A percentile compares a stretch with the other conserved stretches of the same genome.
phyloP scores from a whole-genome alignment of 2,888 invertebrate species.

The Heteropelma amictum region DNA sequence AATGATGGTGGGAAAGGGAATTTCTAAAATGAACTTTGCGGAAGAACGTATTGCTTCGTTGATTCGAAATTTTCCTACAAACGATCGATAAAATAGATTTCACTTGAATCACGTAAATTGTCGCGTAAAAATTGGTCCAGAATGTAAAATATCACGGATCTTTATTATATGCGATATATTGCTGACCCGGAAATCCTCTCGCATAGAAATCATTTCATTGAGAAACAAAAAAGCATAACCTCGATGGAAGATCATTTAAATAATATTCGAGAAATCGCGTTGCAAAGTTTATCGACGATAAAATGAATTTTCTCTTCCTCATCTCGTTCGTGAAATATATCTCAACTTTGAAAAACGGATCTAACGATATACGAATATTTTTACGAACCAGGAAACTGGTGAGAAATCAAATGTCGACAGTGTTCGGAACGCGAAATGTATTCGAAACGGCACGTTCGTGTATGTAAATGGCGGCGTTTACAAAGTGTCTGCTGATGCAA shows the following conservation, averaged over 20 bases:
- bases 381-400: background rate
- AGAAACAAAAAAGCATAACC: background rate
- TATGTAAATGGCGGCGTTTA: constrained; percentile 9
- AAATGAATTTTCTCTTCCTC: background rate
- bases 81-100: no score
- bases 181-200: background rate
- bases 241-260: no score
- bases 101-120: no score
- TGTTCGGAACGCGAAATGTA: constrained; percentile 9
- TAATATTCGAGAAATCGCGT: constrained; percentile 7
- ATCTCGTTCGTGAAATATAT: background rate
- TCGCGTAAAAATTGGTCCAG: no score
- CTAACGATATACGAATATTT: background rate
- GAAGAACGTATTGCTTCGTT: no score
- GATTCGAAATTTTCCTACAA: no score
- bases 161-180: no score
- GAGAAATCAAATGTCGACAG: background rate
- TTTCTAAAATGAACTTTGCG: no score
- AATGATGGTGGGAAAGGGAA: no score
- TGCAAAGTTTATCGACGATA: constrained; percentile 18
- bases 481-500: no score
- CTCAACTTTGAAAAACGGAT: background rate
- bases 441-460: constrained; percentile 19
- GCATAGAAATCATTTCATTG: background rate
- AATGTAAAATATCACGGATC: no score